Percentiles rank a stretch among this genome's conserved stretches.
Evolutionary conservation across 2,113 vertebrate genomes (phyloP).

Genomic region (Prochilodus magdalenae): DNA sequence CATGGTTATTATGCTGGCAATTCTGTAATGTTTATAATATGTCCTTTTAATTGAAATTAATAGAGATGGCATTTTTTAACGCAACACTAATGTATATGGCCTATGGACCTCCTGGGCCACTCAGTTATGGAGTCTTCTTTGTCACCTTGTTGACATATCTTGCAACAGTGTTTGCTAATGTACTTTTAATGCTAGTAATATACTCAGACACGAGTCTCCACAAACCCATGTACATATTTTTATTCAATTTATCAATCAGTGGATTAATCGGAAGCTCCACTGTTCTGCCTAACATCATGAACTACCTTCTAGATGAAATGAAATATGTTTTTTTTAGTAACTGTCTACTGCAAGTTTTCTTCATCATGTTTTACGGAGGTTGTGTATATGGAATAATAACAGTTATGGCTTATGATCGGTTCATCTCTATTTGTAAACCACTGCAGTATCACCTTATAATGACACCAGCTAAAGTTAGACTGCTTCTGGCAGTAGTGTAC

Average conservation of each 20-base stretch:
- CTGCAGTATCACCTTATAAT: conserved; percentile 64
- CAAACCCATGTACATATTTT: conserved; percentile 67
- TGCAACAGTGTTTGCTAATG: conserved; percentile 56
- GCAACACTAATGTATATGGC: conserved; percentile 53
- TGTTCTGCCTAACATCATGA: conserved; percentile 63
- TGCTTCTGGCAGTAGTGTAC: conserved; percentile 52
- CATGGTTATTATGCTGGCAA: no score
- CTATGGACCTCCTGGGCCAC: conserved; percentile 54
- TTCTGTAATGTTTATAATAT: no score
- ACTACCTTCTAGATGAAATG: conserved; percentile 52
- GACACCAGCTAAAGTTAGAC: conserved; percentile 56
- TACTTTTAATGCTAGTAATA: conserved; percentile 58
- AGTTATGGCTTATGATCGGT: conserved; percentile 74
- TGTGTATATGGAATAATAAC: conserved; percentile 64
- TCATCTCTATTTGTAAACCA: conserved; percentile 70
- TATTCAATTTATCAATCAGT: conserved; percentile 64
- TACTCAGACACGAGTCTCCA: conserved; percentile 60
- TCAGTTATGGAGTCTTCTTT: conserved; percentile 53
- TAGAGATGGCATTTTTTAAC: conserved; percentile 34
- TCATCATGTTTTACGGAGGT: conserved; percentile 54
- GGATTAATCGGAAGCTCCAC: conserved; percentile 61
- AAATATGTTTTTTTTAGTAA: conserved; percentile 48
- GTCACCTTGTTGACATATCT: conserved; percentile 54
- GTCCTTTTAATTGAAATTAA: conserved; percentile 26
- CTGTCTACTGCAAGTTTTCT: conserved; percentile 64